These are phyloP conservation scores for Nyctibius grandis DNA, from an alignment of 2,797 vertebrate species.

Conservation along the genomic window DNA sequence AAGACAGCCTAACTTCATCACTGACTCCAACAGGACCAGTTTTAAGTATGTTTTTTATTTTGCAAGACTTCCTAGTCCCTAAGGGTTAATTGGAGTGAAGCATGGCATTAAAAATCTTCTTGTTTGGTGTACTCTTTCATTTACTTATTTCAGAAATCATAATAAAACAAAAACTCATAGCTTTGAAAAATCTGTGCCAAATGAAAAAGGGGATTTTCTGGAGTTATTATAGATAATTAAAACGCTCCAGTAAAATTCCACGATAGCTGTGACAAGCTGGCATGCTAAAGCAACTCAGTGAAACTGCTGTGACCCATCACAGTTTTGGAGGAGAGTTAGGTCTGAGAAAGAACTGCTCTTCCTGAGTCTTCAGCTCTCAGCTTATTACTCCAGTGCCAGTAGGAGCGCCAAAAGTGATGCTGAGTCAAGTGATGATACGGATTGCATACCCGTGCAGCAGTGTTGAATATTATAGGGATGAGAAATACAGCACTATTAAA, in stretches of 20 bases:
- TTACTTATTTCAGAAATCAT: background rate
- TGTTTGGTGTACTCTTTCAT: background rate
- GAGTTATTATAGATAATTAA: background rate
- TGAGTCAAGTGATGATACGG: background rate
- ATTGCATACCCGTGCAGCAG: background rate
- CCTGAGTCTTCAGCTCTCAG: background rate
- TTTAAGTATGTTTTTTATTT: background rate
- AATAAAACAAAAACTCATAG: background rate
- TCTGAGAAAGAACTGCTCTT: background rate
- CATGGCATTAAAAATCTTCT: background rate
- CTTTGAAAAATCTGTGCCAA: constrained; percentile 3
- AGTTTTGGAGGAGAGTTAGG: background rate
- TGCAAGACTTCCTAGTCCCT: background rate
- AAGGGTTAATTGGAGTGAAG: background rate
- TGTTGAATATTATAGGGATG: background rate
- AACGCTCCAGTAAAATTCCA: background rate
- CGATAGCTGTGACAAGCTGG: background rate
- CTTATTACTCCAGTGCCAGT: background rate
- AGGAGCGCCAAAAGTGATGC: background rate
- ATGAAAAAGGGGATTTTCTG: background rate
- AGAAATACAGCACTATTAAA: background rate
- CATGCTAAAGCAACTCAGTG: background rate
- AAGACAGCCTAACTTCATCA: background rate
- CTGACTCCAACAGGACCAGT: background rate
- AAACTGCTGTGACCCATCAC: background rate